Conservation (phyloP, 1,140 invertebrate species). For the Diorhabda sublineata region DNA sequence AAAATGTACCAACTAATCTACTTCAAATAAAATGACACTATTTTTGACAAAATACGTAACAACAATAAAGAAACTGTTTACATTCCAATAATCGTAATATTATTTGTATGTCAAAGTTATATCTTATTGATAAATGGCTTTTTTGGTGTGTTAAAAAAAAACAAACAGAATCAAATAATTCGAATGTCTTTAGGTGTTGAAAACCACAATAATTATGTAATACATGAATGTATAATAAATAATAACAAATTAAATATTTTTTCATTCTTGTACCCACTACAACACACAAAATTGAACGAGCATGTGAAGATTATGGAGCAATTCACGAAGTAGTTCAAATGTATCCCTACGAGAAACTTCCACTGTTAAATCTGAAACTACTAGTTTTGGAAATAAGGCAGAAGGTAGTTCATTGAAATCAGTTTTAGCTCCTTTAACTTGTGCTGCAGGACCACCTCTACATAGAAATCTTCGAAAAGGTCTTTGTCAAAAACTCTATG, state of each 20-base stretch:
- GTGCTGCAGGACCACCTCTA: too few relatives aligned
- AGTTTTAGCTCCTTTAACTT: too few relatives aligned
- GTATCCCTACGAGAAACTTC: too few relatives aligned
- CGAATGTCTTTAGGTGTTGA: constrained; percentile 42
- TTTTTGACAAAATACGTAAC: constrained; percentile 38
- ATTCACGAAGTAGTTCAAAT: too few relatives aligned
- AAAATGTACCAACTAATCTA: constrained; percentile 8
- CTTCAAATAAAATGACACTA: constrained; percentile 27
- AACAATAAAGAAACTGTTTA: constrained; percentile 19
- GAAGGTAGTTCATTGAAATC: too few relatives aligned
- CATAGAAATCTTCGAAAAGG: too few relatives aligned
- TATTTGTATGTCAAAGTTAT: constrained; percentile 19
- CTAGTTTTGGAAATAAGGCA: too few relatives aligned
- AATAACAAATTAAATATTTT: constrained; percentile 24
- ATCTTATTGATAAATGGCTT: constrained; percentile 31
- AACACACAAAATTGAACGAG: background rate
- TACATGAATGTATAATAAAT: constrained; percentile 43
- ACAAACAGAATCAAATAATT: constrained; percentile 43
- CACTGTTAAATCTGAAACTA: too few relatives aligned
- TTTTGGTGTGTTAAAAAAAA: constrained; percentile 43
- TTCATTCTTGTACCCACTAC: constrained; percentile 5
- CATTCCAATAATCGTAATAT: constrained; percentile 22
- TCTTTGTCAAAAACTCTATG: too few relatives aligned
- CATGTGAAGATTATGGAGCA: too few relatives aligned
- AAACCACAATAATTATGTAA: constrained; percentile 45